phyloP scores from a whole-genome alignment of 2,888 invertebrate genomes.

The Helleia helle region DNA sequence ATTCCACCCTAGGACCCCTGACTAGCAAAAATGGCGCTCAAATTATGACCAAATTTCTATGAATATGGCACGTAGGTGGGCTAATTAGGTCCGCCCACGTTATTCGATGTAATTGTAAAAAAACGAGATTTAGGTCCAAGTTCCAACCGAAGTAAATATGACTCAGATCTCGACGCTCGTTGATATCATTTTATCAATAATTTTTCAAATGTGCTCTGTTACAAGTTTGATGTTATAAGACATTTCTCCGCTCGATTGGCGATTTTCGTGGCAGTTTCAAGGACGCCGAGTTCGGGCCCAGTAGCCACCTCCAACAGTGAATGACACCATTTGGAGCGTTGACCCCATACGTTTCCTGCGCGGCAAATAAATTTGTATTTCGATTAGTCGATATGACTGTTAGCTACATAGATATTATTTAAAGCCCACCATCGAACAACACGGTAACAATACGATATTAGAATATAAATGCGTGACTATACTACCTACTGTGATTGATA shows the following conservation, averaged over 20 bases:
- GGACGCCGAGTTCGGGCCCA: conserved; percentile 65
- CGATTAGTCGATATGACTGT: conserved; percentile 40
- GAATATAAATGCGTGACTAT: conserved; percentile 20
- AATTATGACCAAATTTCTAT: not conserved
- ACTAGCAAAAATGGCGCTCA: too few species aligned
- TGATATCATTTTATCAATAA: not conserved
- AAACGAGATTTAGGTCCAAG: not conserved
- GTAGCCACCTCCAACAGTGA: conserved; percentile 63
- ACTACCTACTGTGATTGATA: conserved; percentile 15
- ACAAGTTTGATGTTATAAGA: not conserved
- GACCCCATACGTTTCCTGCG: conserved; percentile 62
- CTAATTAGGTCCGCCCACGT: not conserved
- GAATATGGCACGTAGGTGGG: not conserved
- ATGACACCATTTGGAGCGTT: conserved; percentile 66
- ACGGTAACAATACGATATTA: conserved; percentile 45
- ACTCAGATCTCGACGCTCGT: not conserved
- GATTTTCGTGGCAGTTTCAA: conserved; percentile 58
- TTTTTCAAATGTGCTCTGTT: not conserved
- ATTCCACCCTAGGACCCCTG: too few species aligned
- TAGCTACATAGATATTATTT: conserved; percentile 5
- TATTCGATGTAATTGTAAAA: not conserved
- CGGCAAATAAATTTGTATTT: conserved; percentile 42
- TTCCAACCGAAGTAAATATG: not conserved
- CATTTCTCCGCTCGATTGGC: conserved; percentile 46
- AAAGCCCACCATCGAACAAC: conserved; percentile 9